Evolutionary conservation across 2,888 invertebrate species (phyloP).

Genomic region (Tiphia femorata): DNA sequence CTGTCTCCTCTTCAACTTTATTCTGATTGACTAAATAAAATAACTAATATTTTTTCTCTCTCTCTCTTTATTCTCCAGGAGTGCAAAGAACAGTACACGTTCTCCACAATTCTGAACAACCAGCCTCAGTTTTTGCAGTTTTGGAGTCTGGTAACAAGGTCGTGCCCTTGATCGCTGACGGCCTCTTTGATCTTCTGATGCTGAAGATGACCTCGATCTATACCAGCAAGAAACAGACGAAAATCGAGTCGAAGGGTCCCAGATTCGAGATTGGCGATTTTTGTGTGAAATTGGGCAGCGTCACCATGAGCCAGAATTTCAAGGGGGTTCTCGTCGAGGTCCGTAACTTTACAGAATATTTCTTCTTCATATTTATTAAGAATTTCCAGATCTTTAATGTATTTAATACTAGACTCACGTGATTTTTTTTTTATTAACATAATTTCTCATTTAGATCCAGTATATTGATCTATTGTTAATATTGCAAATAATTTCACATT

Average conservation of each 20-base stretch:
- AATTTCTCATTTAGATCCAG: too few species aligned
- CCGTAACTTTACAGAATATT: slow-evolving; percentile 50
- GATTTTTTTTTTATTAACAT: background rate
- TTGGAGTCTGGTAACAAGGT: slow-evolving; percentile 89
- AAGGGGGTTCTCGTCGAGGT: slow-evolving; percentile 95
- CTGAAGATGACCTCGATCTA: slow-evolving; percentile 90
- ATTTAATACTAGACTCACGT: background rate
- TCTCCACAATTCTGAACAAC: slow-evolving; percentile 96
- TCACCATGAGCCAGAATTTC: slow-evolving; percentile 92
- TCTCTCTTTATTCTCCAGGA: slow-evolving; percentile 70
- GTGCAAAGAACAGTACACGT: slow-evolving; percentile 88
- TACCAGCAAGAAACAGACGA: slow-evolving; percentile 89
- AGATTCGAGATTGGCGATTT: slow-evolving; percentile 92
- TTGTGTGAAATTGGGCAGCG: slow-evolving; percentile 92
- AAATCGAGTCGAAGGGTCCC: slow-evolving; percentile 90
- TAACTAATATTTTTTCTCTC: background rate
- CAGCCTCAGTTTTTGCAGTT: slow-evolving; percentile 93
- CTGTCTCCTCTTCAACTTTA: too few species aligned
- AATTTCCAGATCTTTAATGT: too few species aligned
- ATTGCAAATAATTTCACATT: too few species aligned
- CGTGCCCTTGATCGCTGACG: slow-evolving; percentile 90
- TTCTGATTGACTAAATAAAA: too few species aligned
- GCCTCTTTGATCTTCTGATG: slow-evolving; percentile 91
- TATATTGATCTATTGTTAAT: too few species aligned
- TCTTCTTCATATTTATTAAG: too few species aligned